These are phyloP conservation scores for Mycalesis mineus DNA, from an alignment of 2,888 invertebrate genomes.

Conservation along the genomic window DNA sequence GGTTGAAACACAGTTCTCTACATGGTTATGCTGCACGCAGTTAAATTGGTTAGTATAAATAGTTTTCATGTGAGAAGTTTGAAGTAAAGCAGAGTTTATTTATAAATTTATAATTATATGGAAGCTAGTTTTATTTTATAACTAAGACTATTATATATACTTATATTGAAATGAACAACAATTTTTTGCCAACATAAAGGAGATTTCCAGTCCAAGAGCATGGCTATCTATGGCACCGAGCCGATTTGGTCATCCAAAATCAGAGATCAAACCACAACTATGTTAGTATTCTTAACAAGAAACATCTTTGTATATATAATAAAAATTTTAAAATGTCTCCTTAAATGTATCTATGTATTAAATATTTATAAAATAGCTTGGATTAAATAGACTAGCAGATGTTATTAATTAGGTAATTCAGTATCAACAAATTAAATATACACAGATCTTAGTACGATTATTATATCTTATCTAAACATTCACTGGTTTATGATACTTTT, in stretches of 20 bases:
- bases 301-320: background rate
- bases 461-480: background rate
- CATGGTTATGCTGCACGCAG: no score
- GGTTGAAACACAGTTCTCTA: no score
- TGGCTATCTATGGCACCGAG: constrained; percentile 1
- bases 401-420: background rate
- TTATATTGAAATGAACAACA: background rate
- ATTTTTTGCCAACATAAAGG: background rate
- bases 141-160: no score
- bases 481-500: background rate
- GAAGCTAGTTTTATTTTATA: no score
- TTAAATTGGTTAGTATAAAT: no score
- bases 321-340: background rate
- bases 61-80: no score
- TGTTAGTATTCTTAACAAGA: no score
- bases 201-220: background rate
- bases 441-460: background rate
- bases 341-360: background rate
- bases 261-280: background rate
- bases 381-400: background rate
- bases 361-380: background rate
- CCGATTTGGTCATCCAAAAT: background rate
- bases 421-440: background rate
- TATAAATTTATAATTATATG: no score
- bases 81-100: no score